Conservation (phyloP, 2,113 vertebrate genomes). For the Parus major region DNA sequence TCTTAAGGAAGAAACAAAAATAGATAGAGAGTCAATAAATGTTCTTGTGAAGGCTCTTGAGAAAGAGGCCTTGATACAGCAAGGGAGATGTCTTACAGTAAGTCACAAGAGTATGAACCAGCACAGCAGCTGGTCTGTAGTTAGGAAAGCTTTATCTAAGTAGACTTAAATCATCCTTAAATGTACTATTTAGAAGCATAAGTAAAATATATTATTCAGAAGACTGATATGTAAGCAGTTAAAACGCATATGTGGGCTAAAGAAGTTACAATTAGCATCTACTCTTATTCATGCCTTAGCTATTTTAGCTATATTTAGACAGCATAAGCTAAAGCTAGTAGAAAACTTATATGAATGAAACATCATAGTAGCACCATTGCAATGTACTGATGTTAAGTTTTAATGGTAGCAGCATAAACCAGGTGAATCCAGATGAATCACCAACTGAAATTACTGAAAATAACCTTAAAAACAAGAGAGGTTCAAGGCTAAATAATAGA, state of each 20-base stretch:
- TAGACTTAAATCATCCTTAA: not conserved
- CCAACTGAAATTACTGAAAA: not conserved
- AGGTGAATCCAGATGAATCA: not conserved
- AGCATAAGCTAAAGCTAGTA: not conserved
- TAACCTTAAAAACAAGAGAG: not conserved
- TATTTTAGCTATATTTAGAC: not conserved
- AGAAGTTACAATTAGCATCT: not conserved
- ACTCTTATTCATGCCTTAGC: not conserved
- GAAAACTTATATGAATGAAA: not conserved
- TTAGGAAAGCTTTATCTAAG: not conserved
- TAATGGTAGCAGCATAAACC: not conserved
- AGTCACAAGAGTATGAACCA: not conserved
- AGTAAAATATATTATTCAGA: not conserved
- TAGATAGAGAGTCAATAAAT: accelerated
- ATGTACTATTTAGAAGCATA: not conserved
- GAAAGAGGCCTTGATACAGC: not conserved
- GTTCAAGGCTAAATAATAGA: not conserved
- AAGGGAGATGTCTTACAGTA: not conserved
- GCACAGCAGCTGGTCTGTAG: accelerated
- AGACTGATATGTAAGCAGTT: not conserved
- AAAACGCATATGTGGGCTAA: not conserved
- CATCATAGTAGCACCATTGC: not conserved
- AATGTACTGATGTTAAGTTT: not conserved
- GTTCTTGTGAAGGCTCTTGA: not conserved
- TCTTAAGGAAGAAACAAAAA: not conserved